Percentiles rank a stretch among this genome's conserved stretches.
Conservation (phyloP, 2,113 vertebrate genomes). For the Grus americana region DNA sequence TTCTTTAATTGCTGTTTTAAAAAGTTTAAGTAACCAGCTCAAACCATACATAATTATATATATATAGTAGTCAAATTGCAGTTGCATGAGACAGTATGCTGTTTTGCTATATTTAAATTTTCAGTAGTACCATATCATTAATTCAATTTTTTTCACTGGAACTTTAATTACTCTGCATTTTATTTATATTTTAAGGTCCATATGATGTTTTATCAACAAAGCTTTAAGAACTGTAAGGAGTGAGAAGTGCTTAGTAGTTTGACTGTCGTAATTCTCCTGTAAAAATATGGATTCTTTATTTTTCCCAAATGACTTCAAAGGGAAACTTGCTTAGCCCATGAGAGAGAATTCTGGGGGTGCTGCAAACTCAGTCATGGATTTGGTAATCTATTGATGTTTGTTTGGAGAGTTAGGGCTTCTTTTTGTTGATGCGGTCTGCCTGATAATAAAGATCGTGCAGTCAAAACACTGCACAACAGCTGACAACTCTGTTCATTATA, state of each 20-base stretch:
- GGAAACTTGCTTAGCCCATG: not conserved
- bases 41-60: not conserved
- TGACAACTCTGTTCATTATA: not conserved
- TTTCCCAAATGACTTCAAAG: not conserved
- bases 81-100: not conserved
- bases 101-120: not conserved
- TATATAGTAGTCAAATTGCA: not conserved
- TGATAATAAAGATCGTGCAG: not conserved
- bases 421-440: not conserved
- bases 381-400: not conserved
- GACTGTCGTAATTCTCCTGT: not conserved
- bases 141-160: not conserved
- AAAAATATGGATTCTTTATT: not conserved
- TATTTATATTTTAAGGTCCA: not conserved
- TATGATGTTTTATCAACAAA: not conserved
- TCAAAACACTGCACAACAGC: not conserved
- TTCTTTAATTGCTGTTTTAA: not conserved
- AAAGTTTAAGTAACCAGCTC: not conserved
- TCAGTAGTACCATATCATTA: not conserved
- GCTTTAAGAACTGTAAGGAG: not conserved
- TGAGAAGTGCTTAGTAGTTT: not conserved
- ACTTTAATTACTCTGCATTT: not conserved
- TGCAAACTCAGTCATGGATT: not conserved
- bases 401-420: not conserved
- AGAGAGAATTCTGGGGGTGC: not conserved